Base-by-base conservation (phyloP, 2,113 vertebrate species). In the Periophthalmus modestus region DNA sequence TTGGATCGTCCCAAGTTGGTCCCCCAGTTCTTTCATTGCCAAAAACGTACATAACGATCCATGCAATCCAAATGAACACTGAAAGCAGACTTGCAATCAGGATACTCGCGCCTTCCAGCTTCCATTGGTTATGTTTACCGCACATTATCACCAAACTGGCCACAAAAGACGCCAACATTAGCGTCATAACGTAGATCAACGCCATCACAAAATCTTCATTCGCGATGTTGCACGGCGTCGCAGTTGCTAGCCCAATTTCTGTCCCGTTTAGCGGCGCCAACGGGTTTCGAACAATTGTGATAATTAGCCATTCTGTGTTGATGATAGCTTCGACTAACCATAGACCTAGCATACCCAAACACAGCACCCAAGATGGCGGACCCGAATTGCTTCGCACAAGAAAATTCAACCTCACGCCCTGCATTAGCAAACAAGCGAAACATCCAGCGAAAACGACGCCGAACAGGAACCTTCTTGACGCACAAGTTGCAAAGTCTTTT, bases 151-250 rank as follows among this genome's bases (percentile, higher is more conserved):
- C 79, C 82, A 95, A 89, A 43, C 95, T 89, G 0, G 94, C 90
- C 28, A 89, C 1, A 0, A 96, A 78, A 47, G 93, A 88, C 0
- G 90, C 93, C 65, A 93, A 74, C 67, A 98, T 91, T 73, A 99
- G 90, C 15, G 87, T 69, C 96, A 99, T 96, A 18, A 98, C 97
- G 0, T 99, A 99, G 89, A 96, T 95, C 55, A 99, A 93, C 0
- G 96, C 96, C 96, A 97, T 96, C 83, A 94, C 97, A 0, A 98
- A 99, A 88, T 99, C 98, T 66, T 88, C 0, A 0, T 98, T 97
- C 9, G 66, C 87, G 15, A 97, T 91, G 79, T 66, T 80, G 69
- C 97, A 98, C 0, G 96, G 93, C 0, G 83, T 69, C 0, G 81
- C 66, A 2, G 46, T 28, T 18, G 10, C 57, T 0, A 52, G 2